These are phyloP conservation scores for Botia kubotai DNA, from an alignment of 2,797 vertebrate genomes.

Conservation along the genomic window DNA sequence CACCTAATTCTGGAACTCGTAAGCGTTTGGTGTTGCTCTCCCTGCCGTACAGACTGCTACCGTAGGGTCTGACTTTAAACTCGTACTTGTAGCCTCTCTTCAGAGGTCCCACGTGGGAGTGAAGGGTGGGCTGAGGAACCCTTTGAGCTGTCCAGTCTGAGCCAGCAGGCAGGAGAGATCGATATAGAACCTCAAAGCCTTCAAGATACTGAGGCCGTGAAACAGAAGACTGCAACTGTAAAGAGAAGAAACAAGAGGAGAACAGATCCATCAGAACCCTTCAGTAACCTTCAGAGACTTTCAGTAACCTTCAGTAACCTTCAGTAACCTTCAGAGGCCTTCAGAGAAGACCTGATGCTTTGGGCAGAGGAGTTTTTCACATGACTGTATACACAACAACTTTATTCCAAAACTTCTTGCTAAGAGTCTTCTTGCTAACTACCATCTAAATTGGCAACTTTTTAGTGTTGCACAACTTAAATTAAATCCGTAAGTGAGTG, in stretches of 20 bases:
- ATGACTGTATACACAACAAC: background rate
- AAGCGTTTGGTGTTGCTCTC: constrained; percentile 91
- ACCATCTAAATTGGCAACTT: background rate
- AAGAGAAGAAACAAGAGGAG: background rate
- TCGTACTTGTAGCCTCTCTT: constrained; percentile 90
- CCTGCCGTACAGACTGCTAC: constrained; percentile 79
- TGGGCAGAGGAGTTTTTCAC: background rate
- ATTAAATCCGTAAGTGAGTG: background rate
- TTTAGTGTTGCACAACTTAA: background rate
- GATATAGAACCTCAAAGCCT: constrained; percentile 87
- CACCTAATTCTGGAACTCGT: constrained; percentile 89
- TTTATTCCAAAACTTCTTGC: background rate
- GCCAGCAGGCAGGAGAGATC: constrained; percentile 77
- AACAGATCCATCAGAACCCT: background rate
- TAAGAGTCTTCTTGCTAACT: background rate
- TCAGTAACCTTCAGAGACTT: background rate
- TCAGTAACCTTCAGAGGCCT: background rate
- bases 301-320: no score
- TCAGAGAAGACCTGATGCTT: background rate
- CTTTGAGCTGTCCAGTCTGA: constrained; percentile 80
- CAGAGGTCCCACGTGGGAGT: constrained; percentile 78
- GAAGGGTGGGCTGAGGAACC: constrained; percentile 70
- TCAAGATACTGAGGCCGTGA: constrained; percentile 78
- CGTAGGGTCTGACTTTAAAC: constrained; percentile 91
- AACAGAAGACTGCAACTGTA: constrained; percentile 78